Conservation (phyloP, 2,113 vertebrate genomes). For the Toxotes chatareus region DNA sequence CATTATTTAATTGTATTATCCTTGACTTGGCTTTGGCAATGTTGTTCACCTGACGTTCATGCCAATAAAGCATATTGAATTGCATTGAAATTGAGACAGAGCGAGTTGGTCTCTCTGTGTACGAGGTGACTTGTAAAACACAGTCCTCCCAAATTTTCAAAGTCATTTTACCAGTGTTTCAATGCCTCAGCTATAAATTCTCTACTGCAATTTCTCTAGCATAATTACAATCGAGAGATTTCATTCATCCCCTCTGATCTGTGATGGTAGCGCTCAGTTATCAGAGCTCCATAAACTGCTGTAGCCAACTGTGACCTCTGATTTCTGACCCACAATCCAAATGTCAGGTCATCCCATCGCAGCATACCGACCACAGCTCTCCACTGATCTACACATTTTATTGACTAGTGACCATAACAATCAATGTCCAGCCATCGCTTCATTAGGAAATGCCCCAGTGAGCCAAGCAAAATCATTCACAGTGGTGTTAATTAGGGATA, state of each 20-base stretch:
- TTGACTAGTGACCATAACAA: conserved; percentile 15
- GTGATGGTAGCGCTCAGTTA: not conserved
- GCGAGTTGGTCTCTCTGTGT: not conserved
- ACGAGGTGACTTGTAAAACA: conserved; percentile 33
- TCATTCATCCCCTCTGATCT: conserved; percentile 10
- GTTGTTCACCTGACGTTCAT: no score
- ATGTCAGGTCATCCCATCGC: not conserved
- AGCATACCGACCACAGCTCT: not conserved
- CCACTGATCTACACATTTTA: conserved; percentile 1
- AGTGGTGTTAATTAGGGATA: not conserved
- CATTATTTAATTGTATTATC: no score
- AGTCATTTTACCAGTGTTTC: conserved; percentile 17
- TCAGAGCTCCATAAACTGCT: not conserved
- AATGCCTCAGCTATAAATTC: conserved; percentile 33
- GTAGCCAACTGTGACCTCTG: not conserved
- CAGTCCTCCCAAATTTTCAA: conserved; percentile 20
- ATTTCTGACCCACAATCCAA: conserved; percentile 32
- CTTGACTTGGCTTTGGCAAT: no score
- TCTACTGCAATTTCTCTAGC: conserved; percentile 14
- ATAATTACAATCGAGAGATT: conserved; percentile 33
- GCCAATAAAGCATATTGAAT: no score
- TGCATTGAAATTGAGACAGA: not conserved
- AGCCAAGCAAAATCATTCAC: conserved; percentile 8
- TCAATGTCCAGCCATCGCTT: conserved; percentile 14
- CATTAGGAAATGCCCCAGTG: conserved; percentile 1